phyloP scores from a whole-genome alignment of 2,888 invertebrate genomes.

The Alviniconcha strummeri region DNA sequence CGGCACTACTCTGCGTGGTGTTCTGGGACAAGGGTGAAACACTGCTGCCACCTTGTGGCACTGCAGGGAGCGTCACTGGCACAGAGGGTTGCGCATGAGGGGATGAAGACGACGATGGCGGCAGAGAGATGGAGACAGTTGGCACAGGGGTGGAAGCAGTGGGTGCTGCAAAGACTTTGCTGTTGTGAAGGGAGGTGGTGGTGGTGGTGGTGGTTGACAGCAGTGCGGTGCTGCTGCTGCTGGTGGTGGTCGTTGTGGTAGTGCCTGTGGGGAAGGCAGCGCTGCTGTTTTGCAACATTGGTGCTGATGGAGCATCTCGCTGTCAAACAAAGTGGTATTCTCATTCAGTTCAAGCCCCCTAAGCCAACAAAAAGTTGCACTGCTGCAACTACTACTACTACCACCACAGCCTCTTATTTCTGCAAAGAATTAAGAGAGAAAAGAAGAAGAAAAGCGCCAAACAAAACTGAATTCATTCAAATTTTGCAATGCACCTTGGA shows the following conservation, averaged over 20 bases:
- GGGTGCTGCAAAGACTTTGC: constrained; percentile 12
- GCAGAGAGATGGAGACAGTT: constrained; percentile 24
- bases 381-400: too few species aligned
- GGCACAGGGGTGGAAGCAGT: constrained; percentile 10
- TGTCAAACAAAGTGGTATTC: too few species aligned
- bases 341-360: too few species aligned
- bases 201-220: background rate
- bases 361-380: too few species aligned
- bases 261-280: background rate
- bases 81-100: constrained; percentile 12
- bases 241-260: constrained; percentile 2
- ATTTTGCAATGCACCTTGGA: too few species aligned
- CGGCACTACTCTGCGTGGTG: constrained; percentile 22
- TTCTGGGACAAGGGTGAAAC: constrained; percentile 3
- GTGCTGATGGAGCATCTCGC: too few species aligned
- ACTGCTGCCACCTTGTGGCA: background rate
- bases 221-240: background rate
- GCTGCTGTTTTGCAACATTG: too few species aligned
- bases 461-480: too few species aligned
- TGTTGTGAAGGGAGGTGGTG: background rate
- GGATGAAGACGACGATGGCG: constrained; percentile 24
- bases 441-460: too few species aligned
- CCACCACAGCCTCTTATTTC: too few species aligned
- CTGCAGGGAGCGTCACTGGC: background rate
- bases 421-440: too few species aligned